Evolutionary conservation across 2,113 vertebrate species (phyloP), one percentile per base, ranked within the genome.

Genomic region (Pongo abelii): DNA sequence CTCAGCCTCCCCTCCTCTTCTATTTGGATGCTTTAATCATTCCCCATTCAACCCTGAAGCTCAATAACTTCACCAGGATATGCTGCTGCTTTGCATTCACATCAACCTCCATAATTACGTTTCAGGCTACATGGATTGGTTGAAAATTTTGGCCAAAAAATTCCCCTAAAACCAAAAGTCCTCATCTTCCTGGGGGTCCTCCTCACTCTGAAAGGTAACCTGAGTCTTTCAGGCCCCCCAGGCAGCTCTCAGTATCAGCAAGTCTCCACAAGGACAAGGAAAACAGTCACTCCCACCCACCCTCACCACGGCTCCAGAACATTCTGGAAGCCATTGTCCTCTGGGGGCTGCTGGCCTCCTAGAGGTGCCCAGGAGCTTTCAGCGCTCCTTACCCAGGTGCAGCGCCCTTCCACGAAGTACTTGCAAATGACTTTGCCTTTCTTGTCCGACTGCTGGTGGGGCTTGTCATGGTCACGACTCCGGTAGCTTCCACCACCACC

Each of bases 341-440:
- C 32, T 3, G 35, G 10, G 25, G 7, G 38, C 0, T 55, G 9
- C 70, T 14, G 20, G 10, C 20, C 30, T 2, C 17, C 52, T 35
- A 7, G 25, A 10, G 27, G 69, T 11, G 9, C 17, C 48, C 38
- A 10, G 38, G 8, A 11, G 20, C 46, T 30, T 0, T 59, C 5
- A 38, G 57, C 10, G 8, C 38, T 61, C 90, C 99, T 98, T 98
- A 99, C 99, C 99, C 99, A 99, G 14, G 99, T 99, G 81, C 99
- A 99, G 3, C 99, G 98, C 3, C 99, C 99, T 94, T 99, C 99
- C 61, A 99, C 99, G 40, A 99, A 99, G 98, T 99, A 99, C 91
- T 99, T 99, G 99, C 99, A 99, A 98, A 99, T 99, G 59, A 99
- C 99, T 97, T 99, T 99, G 81, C 99, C 99, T 87, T 99, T 99